phyloP scores from a whole-genome alignment of 1,140 invertebrate genomes.

The Bombus fervidus region DNA sequence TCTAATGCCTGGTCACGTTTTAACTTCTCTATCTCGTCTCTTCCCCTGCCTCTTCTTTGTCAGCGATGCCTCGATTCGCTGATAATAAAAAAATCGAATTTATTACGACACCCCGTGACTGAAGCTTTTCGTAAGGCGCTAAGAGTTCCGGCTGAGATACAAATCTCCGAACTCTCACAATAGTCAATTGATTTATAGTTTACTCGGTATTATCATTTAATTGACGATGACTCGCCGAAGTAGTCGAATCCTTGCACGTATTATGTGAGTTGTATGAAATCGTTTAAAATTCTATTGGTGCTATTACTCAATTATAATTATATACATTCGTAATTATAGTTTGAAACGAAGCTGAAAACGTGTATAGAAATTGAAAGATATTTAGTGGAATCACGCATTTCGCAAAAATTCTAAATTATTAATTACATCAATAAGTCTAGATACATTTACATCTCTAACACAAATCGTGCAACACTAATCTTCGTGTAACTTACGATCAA shows the following conservation, averaged over 20 bases:
- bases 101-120: conserved; percentile 61
- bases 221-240: not conserved
- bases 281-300: too few species aligned
- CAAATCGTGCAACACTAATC: not conserved
- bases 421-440: too few species aligned
- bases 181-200: not conserved
- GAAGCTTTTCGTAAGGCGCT: conserved; percentile 24
- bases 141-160: not conserved
- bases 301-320: too few species aligned
- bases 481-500: not conserved
- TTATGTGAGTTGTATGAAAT: too few species aligned
- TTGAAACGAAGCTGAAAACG: too few species aligned
- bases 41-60: conserved; percentile 17
- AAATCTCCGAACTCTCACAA: not conserved
- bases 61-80: conserved; percentile 17
- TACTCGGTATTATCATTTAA: not conserved
- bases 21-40: conserved; percentile 34
- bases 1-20: conserved; percentile 70
- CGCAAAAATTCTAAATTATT: too few species aligned
- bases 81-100: conserved; percentile 60
- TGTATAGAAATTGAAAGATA: too few species aligned
- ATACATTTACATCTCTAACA: too few species aligned
- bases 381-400: too few species aligned
- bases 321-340: too few species aligned
- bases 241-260: too few species aligned